phyloP scores from a whole-genome alignment of 2,888 invertebrate genomes.

The Nephrotoma appendiculata region DNA sequence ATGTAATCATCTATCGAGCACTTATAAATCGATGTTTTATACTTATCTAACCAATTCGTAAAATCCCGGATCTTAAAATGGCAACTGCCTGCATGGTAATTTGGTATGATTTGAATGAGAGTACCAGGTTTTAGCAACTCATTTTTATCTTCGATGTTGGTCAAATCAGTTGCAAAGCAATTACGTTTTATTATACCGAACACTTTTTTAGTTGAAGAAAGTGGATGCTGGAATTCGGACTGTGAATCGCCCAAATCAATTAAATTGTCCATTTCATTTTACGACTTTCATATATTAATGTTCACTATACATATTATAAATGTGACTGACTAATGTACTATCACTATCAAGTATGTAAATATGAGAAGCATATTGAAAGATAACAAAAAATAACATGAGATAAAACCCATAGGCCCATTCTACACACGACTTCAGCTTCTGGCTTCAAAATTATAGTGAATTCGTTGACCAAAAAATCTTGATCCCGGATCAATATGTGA shows the following conservation, averaged over 20 bases:
- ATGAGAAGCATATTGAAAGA: no score
- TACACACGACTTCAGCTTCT: no score
- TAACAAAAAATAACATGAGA: no score
- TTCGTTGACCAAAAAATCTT: no score
- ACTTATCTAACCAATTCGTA: not conserved
- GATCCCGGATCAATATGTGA: no score
- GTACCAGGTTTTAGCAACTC: not conserved
- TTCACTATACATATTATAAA: no score
- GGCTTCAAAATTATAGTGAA: no score
- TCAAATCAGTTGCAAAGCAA: not conserved
- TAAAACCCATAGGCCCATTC: no score
- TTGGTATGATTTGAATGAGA: not conserved
- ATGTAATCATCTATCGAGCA: not conserved
- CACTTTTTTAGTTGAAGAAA: not conserved
- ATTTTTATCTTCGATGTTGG: not conserved
- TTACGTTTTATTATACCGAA: not conserved
- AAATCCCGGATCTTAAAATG: not conserved
- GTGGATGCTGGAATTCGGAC: not conserved
- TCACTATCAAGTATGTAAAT: no score
- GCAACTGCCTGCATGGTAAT: not conserved
- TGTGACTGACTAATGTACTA: no score
- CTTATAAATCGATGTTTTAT: not conserved
- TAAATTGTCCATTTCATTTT: not conserved
- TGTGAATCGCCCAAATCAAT: not conserved
- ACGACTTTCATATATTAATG: no score